phyloP scores from a whole-genome alignment of 2,113 vertebrate genomes.

The Motacilla tschutschensis region DNA sequence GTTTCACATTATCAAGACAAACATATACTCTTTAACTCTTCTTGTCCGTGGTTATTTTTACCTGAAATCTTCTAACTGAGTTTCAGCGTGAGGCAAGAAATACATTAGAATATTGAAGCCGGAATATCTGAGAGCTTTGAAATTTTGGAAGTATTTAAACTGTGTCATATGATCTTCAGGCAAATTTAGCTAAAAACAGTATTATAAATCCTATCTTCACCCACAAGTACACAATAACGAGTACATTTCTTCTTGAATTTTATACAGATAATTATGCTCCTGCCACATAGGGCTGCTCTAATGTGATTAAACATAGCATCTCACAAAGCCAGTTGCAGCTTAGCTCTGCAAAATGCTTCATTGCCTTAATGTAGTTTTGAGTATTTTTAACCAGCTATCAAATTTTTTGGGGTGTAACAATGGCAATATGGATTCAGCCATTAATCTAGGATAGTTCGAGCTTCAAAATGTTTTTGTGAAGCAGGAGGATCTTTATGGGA shows the following conservation, averaged over 20 bases:
- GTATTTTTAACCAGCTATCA: background rate
- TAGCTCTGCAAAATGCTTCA: background rate
- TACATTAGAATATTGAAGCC: background rate
- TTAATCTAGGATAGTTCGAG: background rate
- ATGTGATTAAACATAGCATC: constrained; percentile 5
- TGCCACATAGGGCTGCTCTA: background rate
- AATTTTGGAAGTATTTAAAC: background rate
- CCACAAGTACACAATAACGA: background rate
- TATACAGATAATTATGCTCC: background rate
- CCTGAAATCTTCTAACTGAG: background rate
- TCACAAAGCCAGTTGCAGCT: constrained; percentile 11
- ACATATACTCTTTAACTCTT: background rate
- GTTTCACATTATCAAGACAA: background rate
- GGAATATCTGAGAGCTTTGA: background rate
- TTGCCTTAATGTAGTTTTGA: background rate
- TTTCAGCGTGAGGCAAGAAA: background rate
- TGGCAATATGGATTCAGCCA: background rate
- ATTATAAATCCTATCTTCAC: background rate
- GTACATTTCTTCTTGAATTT: constrained; percentile 19
- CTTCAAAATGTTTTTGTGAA: background rate
- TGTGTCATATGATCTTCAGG: background rate
- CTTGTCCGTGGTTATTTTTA: background rate
- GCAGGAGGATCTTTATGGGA: background rate
- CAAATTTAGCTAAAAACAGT: background rate
- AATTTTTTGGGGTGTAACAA: background rate